These are phyloP conservation scores for Hippopotamus amphibius DNA, from an alignment of 2,113 vertebrate genomes.

Conservation along the genomic window DNA sequence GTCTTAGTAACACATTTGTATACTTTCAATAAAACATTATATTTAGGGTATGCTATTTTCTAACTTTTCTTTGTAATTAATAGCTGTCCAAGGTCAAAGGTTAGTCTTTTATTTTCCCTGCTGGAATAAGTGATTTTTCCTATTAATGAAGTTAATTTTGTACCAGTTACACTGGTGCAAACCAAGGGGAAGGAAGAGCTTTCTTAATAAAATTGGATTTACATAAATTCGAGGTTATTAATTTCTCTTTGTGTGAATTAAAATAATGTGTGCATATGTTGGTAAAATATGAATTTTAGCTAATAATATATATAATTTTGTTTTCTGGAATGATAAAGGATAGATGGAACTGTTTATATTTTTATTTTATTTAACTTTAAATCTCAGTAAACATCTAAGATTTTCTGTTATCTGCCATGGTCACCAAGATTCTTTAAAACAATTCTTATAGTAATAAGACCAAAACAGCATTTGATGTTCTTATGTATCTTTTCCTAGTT, in stretches of 20 bases:
- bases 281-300: slow-evolving; percentile 40
- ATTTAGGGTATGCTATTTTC: slow-evolving; percentile 46
- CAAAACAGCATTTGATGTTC: slow-evolving; percentile 27
- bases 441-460: slow-evolving; percentile 9
- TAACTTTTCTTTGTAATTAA: slow-evolving; percentile 48
- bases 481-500: slow-evolving; percentile 17
- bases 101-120: slow-evolving; percentile 15
- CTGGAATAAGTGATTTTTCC: slow-evolving; percentile 52
- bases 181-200: background rate
- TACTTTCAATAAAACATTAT: slow-evolving; percentile 8
- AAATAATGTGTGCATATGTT: background rate
- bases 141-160: slow-evolving; percentile 40
- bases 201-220: slow-evolving; percentile 34
- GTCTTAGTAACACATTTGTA: slow-evolving; percentile 32
- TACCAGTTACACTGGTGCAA: background rate
- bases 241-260: slow-evolving; percentile 40
- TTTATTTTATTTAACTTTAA: slow-evolving; percentile 57
- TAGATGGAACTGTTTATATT: background rate
- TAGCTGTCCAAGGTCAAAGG: background rate
- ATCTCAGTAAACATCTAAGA: background rate
- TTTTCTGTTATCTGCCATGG: slow-evolving; percentile 48
- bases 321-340: slow-evolving; percentile 38
- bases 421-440: slow-evolving; percentile 32
- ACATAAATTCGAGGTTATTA: background rate
- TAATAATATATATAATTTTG: background rate